These are phyloP conservation scores for Brachypalpus laphriformis DNA, from an alignment of 2,888 invertebrate genomes.

Conservation along the genomic window DNA sequence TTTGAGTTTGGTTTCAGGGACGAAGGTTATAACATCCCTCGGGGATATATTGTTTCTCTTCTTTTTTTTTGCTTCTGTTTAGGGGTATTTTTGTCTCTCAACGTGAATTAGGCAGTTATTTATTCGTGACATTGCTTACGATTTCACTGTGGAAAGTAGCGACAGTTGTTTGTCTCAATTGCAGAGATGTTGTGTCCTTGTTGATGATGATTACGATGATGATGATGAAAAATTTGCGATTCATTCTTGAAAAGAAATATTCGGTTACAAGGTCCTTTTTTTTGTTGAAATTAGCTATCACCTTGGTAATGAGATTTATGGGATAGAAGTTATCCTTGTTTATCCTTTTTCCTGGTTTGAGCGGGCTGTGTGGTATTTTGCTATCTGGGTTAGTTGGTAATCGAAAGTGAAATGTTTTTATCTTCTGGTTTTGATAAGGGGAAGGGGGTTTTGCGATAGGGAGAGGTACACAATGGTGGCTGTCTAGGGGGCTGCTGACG, in stretches of 20 bases:
- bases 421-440: conserved; percentile 11
- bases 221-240: conserved; percentile 35
- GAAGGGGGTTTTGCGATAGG: not conserved
- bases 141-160: conserved; percentile 5
- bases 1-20: conserved; percentile 39
- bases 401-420: conserved; percentile 67
- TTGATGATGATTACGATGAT: conserved; percentile 63
- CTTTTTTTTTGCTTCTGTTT: conserved; percentile 9
- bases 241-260: conserved; percentile 50
- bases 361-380: conserved; percentile 1
- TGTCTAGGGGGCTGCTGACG: not conserved
- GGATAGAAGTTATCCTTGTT: conserved; percentile 59
- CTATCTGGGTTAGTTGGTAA: conserved; percentile 50
- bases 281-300: conserved; percentile 70
- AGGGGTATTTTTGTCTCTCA: not conserved
- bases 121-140: conserved; percentile 64
- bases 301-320: conserved; percentile 72
- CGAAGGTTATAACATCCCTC: conserved; percentile 61
- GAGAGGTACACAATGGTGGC: not conserved
- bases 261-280: conserved; percentile 61
- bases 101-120: conserved; percentile 66
- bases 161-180: conserved; percentile 54
- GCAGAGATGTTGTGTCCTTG: conserved; percentile 41
- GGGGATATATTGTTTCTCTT: conserved; percentile 63
- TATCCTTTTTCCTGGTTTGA: conserved; percentile 27